Evolutionary conservation across 1,140 invertebrate species (phyloP).

Genomic region (Drosophila ogumai): DNA sequence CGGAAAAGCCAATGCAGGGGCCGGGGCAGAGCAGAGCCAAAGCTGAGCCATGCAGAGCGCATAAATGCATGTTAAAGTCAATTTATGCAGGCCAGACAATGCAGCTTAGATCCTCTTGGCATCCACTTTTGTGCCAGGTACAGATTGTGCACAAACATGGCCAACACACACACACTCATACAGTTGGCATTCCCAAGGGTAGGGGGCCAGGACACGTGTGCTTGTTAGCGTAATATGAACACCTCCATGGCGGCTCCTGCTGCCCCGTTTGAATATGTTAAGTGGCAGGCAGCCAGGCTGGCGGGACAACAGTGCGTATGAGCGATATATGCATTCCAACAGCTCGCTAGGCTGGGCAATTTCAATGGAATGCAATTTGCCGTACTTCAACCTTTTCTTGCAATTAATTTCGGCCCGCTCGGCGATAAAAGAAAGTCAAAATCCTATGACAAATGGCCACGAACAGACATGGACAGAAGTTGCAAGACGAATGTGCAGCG

Average conservation of each 20-base stretch:
- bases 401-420: conserved; percentile 32
- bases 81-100: conserved; percentile 59
- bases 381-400: conserved; percentile 23
- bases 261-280: conserved; percentile 62
- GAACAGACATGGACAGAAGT: conserved; percentile 26
- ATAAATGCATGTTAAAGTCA: conserved; percentile 60
- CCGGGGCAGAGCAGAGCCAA: conserved; percentile 1
- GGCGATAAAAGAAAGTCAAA: conserved; percentile 39
- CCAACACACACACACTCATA: conserved; percentile 2
- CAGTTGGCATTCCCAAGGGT: conserved; percentile 5
- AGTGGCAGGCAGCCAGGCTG: conserved; percentile 32
- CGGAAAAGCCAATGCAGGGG: conserved; percentile 4
- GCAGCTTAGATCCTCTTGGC: conserved; percentile 50
- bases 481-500: conserved; percentile 54
- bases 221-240: conserved; percentile 52
- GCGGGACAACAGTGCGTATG: conserved; percentile 57
- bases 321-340: conserved; percentile 50
- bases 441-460: conserved; percentile 46
- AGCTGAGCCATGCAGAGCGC: conserved; percentile 15
- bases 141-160: conserved; percentile 36
- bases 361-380: conserved; percentile 57
- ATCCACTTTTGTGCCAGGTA: conserved; percentile 61
- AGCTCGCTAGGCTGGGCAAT: conserved; percentile 24
- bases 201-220: conserved; percentile 36
- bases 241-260: conserved; percentile 8